Percentiles rank a stretch among this genome's conserved stretches.
These are phyloP conservation scores for Pollenia amentaria DNA, from an alignment of 2,888 invertebrate species.

Conservation along the genomic window DNA sequence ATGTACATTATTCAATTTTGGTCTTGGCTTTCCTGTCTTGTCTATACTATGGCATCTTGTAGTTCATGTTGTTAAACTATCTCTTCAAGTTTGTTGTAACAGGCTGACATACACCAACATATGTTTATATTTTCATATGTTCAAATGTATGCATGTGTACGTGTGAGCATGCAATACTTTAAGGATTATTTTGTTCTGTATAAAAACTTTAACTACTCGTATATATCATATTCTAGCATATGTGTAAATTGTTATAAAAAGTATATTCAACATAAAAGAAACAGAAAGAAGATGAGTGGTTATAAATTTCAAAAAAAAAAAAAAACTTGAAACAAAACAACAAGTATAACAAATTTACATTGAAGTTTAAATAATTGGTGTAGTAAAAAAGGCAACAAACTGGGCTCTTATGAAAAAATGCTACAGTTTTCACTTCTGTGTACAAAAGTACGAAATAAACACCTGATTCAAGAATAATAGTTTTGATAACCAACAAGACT, in stretches of 20 bases:
- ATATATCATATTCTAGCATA: slow-evolving; percentile 49
- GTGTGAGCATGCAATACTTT: slow-evolving; percentile 12
- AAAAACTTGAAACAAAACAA: slow-evolving; percentile 22
- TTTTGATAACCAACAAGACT: not conserved
- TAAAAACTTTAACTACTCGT: slow-evolving; percentile 46
- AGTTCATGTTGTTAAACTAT: slow-evolving; percentile 68
- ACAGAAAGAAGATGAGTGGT: slow-evolving; percentile 9
- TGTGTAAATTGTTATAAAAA: slow-evolving; percentile 41
- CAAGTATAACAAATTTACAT: slow-evolving; percentile 33
- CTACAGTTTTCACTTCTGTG: slow-evolving; percentile 38
- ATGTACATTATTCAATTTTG: slow-evolving; percentile 72
- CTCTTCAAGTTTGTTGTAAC: slow-evolving; percentile 36
- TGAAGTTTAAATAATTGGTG: slow-evolving; percentile 57
- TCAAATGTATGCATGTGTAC: not conserved
- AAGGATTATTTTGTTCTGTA: slow-evolving; percentile 21
- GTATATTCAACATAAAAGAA: not conserved
- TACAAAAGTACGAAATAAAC: slow-evolving; percentile 32
- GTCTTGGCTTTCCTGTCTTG: slow-evolving; percentile 70
- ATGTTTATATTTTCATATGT: not conserved
- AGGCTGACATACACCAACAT: slow-evolving; percentile 35
- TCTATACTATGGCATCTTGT: slow-evolving; percentile 66
- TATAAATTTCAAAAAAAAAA: slow-evolving; percentile 27
- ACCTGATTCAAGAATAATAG: slow-evolving; percentile 63
- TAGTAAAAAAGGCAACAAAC: slow-evolving; percentile 12
- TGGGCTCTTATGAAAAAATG: slow-evolving; percentile 1